A percentile compares a stretch with the other conserved stretches of the same genome.
Evolutionary conservation across 2,888 invertebrate species (phyloP).

Genomic region (Poecilus cupreus): DNA sequence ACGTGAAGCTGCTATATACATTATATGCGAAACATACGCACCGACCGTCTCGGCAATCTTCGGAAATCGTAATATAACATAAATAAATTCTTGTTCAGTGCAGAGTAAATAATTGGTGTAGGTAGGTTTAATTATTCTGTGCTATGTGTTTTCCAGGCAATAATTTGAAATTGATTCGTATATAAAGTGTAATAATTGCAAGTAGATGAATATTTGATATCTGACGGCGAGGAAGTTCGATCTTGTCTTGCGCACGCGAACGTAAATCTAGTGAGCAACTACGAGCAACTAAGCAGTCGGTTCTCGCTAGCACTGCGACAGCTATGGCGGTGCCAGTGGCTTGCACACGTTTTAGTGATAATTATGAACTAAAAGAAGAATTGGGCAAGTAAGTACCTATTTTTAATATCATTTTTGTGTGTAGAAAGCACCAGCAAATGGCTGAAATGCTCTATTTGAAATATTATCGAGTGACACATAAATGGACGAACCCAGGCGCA

Average conservation of each 20-base stretch:
- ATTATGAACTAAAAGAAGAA: conserved; percentile 99
- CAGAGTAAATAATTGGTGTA: background rate
- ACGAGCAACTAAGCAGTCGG: conserved; percentile 68
- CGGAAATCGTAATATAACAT: background rate
- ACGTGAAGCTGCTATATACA: conserved; percentile 66
- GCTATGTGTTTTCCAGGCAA: background rate
- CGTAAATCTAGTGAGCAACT: conserved; percentile 62
- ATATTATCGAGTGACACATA: conserved; percentile 53
- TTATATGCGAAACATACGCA: background rate
- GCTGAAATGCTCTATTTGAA: background rate
- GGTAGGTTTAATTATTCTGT: background rate
- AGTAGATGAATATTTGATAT: conserved; percentile 12
- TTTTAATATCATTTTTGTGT: conserved; percentile 53
- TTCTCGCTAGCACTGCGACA: conserved; percentile 68
- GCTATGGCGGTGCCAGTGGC: conserved; percentile 91
- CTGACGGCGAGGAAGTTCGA: conserved; percentile 1
- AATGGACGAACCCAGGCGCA: conserved; percentile 65
- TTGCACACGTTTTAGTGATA: conserved; percentile 99
- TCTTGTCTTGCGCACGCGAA: conserved; percentile 44
- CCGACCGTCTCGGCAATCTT: conserved; percentile 25
- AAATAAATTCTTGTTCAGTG: background rate
- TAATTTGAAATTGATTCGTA: background rate
- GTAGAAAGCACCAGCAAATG: background rate
- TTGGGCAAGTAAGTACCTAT: conserved; percentile 94
- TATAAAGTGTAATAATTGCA: background rate